Evolutionary conservation across 2,113 vertebrate genomes (phyloP).

Genomic region (Stigmatopora nigra): DNA sequence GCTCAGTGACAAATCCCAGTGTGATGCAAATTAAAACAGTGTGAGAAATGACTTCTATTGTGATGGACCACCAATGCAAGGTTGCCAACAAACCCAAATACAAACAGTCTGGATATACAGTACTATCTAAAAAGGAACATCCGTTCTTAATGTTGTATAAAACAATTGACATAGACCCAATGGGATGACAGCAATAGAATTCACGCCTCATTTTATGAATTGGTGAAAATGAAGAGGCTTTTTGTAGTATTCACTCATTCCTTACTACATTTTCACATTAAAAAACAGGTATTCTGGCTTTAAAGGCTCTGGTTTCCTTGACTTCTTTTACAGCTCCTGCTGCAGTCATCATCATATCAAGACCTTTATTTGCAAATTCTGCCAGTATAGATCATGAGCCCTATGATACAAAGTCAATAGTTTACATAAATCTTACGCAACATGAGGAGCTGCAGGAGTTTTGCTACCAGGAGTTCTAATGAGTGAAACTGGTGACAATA

Average conservation of each 20-base stretch:
- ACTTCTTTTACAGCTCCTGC: conserved; percentile 62
- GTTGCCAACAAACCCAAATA: conserved; percentile 33
- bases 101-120: conserved; percentile 33
- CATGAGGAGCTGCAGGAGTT: conserved; percentile 22
- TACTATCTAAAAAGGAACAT: conserved; percentile 31
- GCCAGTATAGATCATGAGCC: conserved; percentile 30
- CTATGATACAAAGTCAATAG: conserved; percentile 51
- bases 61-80: conserved; percentile 33
- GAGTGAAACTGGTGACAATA: conserved; percentile 28
- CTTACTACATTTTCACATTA: not conserved
- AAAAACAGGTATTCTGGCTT: not conserved
- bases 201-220: not conserved
- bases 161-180: not conserved
- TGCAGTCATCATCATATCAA: conserved; percentile 45
- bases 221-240: not conserved
- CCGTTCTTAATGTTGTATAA: conserved; percentile 17
- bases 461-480: conserved; percentile 26
- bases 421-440: conserved; percentile 31
- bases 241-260: not conserved
- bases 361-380: conserved; percentile 44
- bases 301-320: conserved; percentile 33
- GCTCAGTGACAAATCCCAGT: conserved; percentile 60
- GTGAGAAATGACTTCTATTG: conserved; percentile 54
- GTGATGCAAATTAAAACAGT: conserved; percentile 65
- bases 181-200: not conserved